phyloP scores from a whole-genome alignment of 2,113 vertebrate genomes.

The Albula goreensis region DNA sequence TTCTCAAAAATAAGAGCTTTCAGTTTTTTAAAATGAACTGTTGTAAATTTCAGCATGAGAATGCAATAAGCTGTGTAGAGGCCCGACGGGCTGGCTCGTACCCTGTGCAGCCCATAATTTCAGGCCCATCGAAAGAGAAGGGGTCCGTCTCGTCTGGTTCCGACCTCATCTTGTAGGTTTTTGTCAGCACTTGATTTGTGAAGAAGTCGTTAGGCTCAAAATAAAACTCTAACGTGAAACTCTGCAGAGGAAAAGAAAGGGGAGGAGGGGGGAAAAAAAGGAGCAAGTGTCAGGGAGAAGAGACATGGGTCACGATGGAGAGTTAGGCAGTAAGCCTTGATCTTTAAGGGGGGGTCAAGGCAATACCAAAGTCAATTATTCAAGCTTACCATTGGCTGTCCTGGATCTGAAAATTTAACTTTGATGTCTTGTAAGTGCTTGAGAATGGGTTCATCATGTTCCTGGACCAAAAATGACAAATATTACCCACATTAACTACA shows the following conservation, averaged over 20 bases:
- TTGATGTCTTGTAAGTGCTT: slow-evolving; percentile 98
- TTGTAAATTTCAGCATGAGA: too few relatives aligned
- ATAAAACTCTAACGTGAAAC: slow-evolving; percentile 94
- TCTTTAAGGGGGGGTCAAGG: neutral
- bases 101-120: slow-evolving; percentile 98
- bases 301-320: too few relatives aligned
- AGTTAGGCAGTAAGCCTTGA: too few relatives aligned
- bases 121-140: slow-evolving; percentile 96
- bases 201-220: slow-evolving; percentile 97
- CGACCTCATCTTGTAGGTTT: slow-evolving; percentile 96
- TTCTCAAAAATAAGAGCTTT: too few relatives aligned
- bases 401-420: slow-evolving; percentile 96
- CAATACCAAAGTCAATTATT: neutral
- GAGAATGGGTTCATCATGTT: slow-evolving; percentile 96
- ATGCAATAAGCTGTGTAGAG: too few relatives aligned
- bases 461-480: slow-evolving; percentile 62
- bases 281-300: too few relatives aligned
- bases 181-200: slow-evolving; percentile 90
- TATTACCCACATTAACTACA: too few relatives aligned
- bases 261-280: neutral
- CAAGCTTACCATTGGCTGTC: slow-evolving; percentile 90
- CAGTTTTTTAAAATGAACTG: too few relatives aligned
- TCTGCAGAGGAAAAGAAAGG: slow-evolving; percentile 68
- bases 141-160: slow-evolving; percentile 94
- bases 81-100: slow-evolving; percentile 42